Conservation (phyloP, 2,797 vertebrate genomes). For the Ptychobarbus kaznakovi region DNA sequence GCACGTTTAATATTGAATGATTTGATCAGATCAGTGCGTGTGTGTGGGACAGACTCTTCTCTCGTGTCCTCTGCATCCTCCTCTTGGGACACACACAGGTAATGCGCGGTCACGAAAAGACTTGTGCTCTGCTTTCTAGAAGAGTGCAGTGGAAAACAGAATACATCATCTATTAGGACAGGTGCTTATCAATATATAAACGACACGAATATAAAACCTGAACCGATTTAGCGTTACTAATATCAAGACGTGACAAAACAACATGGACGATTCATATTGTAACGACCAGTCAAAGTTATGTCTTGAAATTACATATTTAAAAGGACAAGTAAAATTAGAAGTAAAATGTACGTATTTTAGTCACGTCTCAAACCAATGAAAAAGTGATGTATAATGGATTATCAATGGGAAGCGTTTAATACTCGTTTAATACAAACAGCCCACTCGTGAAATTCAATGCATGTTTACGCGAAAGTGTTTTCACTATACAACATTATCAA, state of each 20-base stretch:
- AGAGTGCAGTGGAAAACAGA: background rate
- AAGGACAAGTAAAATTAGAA: background rate
- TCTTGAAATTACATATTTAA: background rate
- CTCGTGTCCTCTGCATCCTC: background rate
- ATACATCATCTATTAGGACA: conserved; percentile 19
- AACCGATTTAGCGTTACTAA: background rate
- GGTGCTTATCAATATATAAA: conserved; percentile 17
- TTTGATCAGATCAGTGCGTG: background rate
- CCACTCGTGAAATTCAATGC: background rate
- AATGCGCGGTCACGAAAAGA: background rate
- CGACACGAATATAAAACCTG: background rate
- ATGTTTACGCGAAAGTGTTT: background rate
- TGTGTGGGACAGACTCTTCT: background rate
- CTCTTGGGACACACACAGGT: conserved; percentile 16
- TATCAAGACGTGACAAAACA: background rate
- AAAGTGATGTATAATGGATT: background rate
- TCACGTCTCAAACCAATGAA: background rate
- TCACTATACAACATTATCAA: conserved; percentile 67
- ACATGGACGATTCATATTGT: background rate
- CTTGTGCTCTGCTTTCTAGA: background rate
- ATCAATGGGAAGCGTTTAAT: background rate
- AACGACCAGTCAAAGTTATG: background rate
- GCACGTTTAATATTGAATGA: background rate
- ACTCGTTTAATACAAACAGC: background rate
- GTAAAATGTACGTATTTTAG: background rate